A percentile compares a stretch with the other conserved stretches of the same genome.
phyloP scores from a whole-genome alignment of 2,113 vertebrate species.

The Platanista minor region DNA sequence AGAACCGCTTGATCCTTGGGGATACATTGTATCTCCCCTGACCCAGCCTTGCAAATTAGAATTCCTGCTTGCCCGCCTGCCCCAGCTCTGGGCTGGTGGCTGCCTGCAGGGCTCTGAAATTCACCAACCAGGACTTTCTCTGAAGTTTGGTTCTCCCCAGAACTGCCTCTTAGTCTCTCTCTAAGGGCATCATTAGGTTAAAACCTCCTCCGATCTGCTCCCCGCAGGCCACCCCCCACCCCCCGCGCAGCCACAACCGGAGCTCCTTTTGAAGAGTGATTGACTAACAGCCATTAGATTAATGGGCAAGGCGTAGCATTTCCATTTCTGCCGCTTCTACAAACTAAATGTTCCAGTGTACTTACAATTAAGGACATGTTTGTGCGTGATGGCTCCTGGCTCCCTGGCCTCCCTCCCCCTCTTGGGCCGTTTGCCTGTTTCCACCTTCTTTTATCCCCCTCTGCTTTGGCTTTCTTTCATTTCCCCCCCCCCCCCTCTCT shows the following conservation, averaged over 20 bases:
- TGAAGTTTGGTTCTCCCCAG: background rate
- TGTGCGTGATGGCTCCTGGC: background rate
- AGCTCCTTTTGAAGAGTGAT: constrained; percentile 19
- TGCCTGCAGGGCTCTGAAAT: background rate
- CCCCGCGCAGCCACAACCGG: background rate
- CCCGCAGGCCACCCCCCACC: background rate
- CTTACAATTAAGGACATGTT: constrained; percentile 42
- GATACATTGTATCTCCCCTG: background rate
- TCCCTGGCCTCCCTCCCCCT: background rate
- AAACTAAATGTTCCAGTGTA: constrained; percentile 33
- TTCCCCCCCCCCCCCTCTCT: background rate
- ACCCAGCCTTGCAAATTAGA: background rate
- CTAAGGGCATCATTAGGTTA: background rate
- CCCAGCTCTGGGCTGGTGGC: background rate
- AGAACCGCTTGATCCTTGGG: background rate
- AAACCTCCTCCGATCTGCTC: background rate
- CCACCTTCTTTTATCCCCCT: fast-evolving
- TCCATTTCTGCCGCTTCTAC: constrained; percentile 28
- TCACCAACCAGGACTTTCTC: background rate
- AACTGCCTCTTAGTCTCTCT: background rate
- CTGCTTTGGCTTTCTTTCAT: background rate
- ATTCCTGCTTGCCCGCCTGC: background rate
- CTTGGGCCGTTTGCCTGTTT: background rate
- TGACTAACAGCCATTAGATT: constrained; percentile 40
- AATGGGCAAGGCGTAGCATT: background rate